phyloP scores from a whole-genome alignment of 2,888 invertebrate species.

The Conchocele bisecta region DNA sequence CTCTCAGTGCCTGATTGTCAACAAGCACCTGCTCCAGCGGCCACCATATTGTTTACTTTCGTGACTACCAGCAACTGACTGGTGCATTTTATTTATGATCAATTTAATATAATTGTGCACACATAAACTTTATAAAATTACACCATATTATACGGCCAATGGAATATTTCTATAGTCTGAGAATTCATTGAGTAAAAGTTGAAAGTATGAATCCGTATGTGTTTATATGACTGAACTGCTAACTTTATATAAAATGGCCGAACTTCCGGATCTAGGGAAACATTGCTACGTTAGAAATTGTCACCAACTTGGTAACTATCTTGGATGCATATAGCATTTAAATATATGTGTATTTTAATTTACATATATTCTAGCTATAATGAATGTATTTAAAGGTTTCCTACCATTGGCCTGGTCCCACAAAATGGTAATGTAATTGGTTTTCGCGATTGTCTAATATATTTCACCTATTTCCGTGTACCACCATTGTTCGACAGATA shows the following conservation, averaged over 20 bases:
- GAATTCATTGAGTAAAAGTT: too few species aligned
- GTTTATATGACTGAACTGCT: too few species aligned
- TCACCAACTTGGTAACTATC: conserved; percentile 67
- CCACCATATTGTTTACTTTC: conserved; percentile 69
- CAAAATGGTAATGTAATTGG: not conserved
- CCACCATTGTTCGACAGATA: too few species aligned
- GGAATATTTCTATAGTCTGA: too few species aligned
- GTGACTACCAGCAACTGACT: conserved; percentile 42
- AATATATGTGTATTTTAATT: too few species aligned
- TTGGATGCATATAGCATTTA: not conserved
- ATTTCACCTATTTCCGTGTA: too few species aligned
- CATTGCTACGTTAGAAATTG: conserved; percentile 69
- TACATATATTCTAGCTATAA: too few species aligned
- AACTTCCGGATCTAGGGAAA: conserved; percentile 72
- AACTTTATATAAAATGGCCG: too few species aligned
- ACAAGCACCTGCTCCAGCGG: conserved; percentile 33
- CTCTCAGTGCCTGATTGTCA: not conserved
- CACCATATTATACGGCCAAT: too few species aligned
- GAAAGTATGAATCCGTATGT: too few species aligned
- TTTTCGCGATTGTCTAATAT: not conserved
- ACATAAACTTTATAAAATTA: too few species aligned
- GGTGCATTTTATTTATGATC: not conserved
- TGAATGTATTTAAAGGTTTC: too few species aligned
- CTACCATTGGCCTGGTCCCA: not conserved
- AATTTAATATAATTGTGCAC: not conserved